A percentile compares a stretch with the other conserved stretches of the same genome.
Evolutionary conservation across 2,113 vertebrate species (phyloP).

Genomic region (Colossoma macropomum): DNA sequence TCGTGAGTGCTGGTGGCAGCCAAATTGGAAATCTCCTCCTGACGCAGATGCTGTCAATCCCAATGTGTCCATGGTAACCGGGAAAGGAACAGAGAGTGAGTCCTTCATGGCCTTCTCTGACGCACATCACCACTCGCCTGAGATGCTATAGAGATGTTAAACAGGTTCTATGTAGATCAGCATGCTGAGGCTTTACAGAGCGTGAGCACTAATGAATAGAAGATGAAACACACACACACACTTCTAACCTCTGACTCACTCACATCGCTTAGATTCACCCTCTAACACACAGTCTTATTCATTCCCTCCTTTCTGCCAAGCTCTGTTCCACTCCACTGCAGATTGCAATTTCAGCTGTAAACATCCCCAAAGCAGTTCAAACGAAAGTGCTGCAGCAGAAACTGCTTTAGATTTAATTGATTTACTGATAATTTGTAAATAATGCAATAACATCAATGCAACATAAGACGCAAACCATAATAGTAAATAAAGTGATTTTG

Average conservation of each 20-base stretch:
- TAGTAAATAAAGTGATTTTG: no score
- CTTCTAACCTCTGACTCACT: slow-evolving; percentile 20
- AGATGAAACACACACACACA: slow-evolving; percentile 2
- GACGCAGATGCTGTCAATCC: slow-evolving; percentile 38
- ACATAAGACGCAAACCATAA: no score
- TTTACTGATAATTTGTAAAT: no score
- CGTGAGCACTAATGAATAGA: slow-evolving; percentile 11
- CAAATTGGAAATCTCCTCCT: slow-evolving; percentile 26
- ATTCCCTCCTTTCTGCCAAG: slow-evolving; percentile 10
- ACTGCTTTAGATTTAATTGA: neutral
- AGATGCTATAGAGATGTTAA: slow-evolving; percentile 30
- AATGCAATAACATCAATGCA: no score
- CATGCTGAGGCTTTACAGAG: slow-evolving; percentile 4
- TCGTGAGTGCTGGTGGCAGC: slow-evolving; percentile 25
- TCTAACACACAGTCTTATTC: slow-evolving; percentile 13
- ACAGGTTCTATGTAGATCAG: slow-evolving; percentile 37
- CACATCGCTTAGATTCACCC: neutral
- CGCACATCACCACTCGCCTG: slow-evolving; percentile 1
- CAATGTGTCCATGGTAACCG: slow-evolving; percentile 35
- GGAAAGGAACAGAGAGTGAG: slow-evolving; percentile 18
- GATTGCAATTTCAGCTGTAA: slow-evolving; percentile 13
- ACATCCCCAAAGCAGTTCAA: neutral
- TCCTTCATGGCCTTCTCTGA: slow-evolving; percentile 30
- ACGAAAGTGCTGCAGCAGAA: neutral
- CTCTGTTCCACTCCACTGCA: slow-evolving; percentile 34